These are phyloP conservation scores for Drosophila meridionalis DNA, from an alignment of 2,888 invertebrate genomes.

Conservation along the genomic window DNA sequence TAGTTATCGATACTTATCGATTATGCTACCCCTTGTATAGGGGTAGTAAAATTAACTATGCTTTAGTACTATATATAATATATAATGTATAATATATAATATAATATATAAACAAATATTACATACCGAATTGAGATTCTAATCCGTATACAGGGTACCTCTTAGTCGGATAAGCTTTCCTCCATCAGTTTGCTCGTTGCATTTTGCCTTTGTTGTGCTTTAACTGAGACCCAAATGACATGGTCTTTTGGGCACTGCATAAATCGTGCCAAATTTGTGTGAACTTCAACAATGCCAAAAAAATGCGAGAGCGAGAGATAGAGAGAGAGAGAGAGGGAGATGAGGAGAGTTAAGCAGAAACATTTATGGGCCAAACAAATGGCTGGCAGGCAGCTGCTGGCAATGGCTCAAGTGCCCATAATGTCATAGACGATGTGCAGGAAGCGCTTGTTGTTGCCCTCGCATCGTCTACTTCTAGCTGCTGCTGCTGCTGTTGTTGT, in stretches of 20 bases:
- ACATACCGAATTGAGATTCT: background rate
- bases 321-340: background rate
- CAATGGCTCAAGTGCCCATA: constrained; percentile 77
- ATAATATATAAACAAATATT: background rate
- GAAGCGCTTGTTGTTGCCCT: constrained; percentile 57
- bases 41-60: background rate
- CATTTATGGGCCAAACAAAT: constrained; percentile 73
- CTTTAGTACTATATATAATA: no score
- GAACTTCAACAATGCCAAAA: constrained; percentile 31
- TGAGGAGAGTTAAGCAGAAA: constrained; percentile 50
- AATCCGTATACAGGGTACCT: background rate
- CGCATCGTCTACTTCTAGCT: constrained; percentile 2
- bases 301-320: constrained; percentile 11
- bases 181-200: background rate
- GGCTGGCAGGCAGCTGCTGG: constrained; percentile 61
- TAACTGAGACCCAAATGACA: constrained; percentile 22
- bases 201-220: constrained; percentile 23
- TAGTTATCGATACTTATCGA: background rate
- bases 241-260: constrained; percentile 39
- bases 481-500: constrained; percentile 13
- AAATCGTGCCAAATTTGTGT: constrained; percentile 65
- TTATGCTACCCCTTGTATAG: background rate
- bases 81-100: no score
- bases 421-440: constrained; percentile 76
- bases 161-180: background rate